Conservation (phyloP, 2,888 invertebrate genomes). For the Bellardia bayeri region DNA sequence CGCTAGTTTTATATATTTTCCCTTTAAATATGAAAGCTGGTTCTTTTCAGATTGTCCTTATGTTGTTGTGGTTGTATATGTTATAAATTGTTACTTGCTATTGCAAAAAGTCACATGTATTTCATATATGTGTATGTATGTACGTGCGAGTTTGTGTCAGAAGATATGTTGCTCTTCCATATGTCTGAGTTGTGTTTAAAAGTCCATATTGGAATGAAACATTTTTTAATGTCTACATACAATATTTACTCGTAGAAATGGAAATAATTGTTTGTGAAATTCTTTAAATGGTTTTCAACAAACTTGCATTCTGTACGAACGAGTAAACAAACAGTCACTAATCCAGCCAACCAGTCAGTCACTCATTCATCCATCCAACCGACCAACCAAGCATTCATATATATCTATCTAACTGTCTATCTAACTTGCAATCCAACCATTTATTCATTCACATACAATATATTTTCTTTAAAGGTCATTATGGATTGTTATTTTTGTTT, state of each 20-base stretch:
- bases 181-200: conserved; percentile 18
- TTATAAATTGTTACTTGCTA: conserved; percentile 8
- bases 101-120: conserved; percentile 17
- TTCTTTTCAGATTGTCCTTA: neutral
- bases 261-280: conserved; percentile 49
- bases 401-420: neutral
- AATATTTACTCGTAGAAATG: conserved; percentile 25
- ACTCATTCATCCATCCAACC: neutral
- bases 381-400: neutral
- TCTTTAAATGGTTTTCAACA: conserved; percentile 11
- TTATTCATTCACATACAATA: conserved; percentile 8
- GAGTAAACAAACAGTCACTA: neutral
- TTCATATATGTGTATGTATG: neutral
- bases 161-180: conserved; percentile 4
- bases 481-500: conserved; percentile 18
- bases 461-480: conserved; percentile 46
- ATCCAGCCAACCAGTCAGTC: neutral
- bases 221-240: conserved; percentile 35
- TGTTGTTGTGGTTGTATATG: neutral
- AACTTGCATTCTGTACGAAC: neutral
- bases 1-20: too few relatives aligned
- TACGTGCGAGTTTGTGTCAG: conserved; percentile 8
- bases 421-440: neutral
- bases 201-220: conserved; percentile 30
- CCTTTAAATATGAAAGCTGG: too few relatives aligned